Evolutionary conservation across 2,113 vertebrate genomes (phyloP).

Genomic region (Hyla sarda): DNA sequence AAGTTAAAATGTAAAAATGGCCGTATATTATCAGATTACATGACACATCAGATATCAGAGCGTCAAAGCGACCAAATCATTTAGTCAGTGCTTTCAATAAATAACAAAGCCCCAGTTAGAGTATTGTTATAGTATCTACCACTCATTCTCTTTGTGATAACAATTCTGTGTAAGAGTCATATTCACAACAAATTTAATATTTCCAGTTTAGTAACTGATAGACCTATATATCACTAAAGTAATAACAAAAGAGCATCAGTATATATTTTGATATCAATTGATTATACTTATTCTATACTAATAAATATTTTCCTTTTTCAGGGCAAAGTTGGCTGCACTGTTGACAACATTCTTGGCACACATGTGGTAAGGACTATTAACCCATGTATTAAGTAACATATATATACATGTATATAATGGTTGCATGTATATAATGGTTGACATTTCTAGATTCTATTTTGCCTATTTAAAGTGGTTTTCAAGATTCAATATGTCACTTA

Average conservation of each 20-base stretch:
- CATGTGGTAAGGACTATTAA: constrained; percentile 20
- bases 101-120: too few species aligned
- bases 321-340: constrained; percentile 50
- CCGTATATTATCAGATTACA: too few species aligned
- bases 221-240: background rate
- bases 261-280: background rate
- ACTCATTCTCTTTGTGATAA: background rate
- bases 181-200: background rate
- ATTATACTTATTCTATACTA: background rate
- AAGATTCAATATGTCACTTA: too few species aligned
- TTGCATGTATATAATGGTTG: background rate
- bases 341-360: constrained; percentile 45
- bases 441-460: background rate
- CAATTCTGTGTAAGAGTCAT: background rate
- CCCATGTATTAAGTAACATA: background rate
- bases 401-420: background rate
- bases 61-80: too few species aligned
- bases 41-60: background rate
- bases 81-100: too few species aligned
- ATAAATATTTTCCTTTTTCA: constrained; percentile 10
- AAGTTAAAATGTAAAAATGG: background rate
- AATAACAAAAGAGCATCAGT: background rate
- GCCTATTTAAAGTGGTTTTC: background rate
- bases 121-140: background rate
- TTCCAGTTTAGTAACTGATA: background rate